Evolutionary conservation across 2,888 invertebrate genomes (phyloP), one percentile per base, ranked within the genome.

Genomic region (Lissocephala sabroskyi): DNA sequence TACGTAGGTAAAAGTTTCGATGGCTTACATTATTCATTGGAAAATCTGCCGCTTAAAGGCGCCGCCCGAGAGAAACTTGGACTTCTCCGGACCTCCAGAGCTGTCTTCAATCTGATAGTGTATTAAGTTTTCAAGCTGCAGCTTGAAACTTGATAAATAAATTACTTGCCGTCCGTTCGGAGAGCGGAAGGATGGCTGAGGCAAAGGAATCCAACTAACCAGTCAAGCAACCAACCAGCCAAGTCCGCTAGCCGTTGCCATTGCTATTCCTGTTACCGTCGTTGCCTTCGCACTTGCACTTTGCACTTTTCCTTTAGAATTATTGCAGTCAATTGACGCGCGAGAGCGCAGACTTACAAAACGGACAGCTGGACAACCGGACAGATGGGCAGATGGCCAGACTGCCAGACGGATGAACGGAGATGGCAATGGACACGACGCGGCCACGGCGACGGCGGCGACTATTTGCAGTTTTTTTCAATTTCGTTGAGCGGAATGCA

Each of bases 81-180:
- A 42, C 23, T 5, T 23, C 7, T 3, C 23, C 14, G 29, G 47
- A 40, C 36, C 45, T 3, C 23, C 14, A 33, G 47, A 40, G 39
- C 45, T 59, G 74, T 71, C 55, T 73, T 73, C 73, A 73, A 73
- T 73, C 66, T 77, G 57, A 64, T 52, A 56, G 65, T 48, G 78
- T 75, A 78, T 73, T 78, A 77, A 73, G 78, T 78, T 73, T 73
- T 73, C 73, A 75, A 60, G 78, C 65, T 66, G 50, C 59, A 65
- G 74, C 77, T 76, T 70, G 78, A 77, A 73, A 75, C 78, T 74
- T 77, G 73, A 77, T 77, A 73, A 73, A 73, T 73, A 77, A 73
- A 73, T 73, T 73, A 77, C 71, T 77, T 57, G 43, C 50, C 52
- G 46, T 73, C 49, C 61, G 13, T 13, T 32, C n/a, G 11, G 1